A percentile compares a stretch with the other conserved stretches of the same genome.
Evolutionary conservation across 2,113 vertebrate species (phyloP).

Genomic region (Zootoca vivipara): DNA sequence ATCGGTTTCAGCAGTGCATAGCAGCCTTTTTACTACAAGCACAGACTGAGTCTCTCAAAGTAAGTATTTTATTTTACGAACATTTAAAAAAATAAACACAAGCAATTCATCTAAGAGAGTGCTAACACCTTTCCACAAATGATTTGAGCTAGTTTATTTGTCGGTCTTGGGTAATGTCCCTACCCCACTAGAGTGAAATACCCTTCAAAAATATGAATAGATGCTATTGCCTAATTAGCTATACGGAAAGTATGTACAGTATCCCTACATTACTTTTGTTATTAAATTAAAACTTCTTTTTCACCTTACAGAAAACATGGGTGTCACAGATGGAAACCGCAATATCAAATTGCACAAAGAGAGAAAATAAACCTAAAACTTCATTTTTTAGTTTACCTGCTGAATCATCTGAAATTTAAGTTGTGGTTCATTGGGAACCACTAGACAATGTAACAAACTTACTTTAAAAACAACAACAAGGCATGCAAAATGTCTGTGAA

Average conservation of each 20-base stretch:
- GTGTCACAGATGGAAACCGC: conserved; percentile 84
- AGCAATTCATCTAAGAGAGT: background rate
- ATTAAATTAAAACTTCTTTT: conserved; percentile 8
- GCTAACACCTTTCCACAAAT: background rate
- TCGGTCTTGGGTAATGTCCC: background rate
- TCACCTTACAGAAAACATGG: conserved; percentile 83
- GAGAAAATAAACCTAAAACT: conserved; percentile 57
- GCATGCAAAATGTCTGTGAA: background rate
- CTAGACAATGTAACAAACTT: background rate
- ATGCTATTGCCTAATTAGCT: background rate
- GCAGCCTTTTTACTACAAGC: conserved; percentile 89
- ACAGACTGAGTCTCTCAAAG: conserved; percentile 83
- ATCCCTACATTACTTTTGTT: background rate
- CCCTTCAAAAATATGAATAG: background rate
- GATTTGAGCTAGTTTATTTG: background rate
- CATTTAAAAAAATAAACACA: background rate
- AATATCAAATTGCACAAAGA: conserved; percentile 60
- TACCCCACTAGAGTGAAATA: background rate
- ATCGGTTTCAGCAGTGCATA: conserved; percentile 86
- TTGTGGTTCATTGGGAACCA: background rate
- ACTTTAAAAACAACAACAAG: background rate
- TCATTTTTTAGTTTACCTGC: conserved; percentile 33
- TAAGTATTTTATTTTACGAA: conserved; percentile 49
- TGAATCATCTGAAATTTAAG: conserved; percentile 74
- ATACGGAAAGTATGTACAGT: background rate